Evolutionary conservation across 1,140 invertebrate genomes (phyloP).

Genomic region (Drosophila simulans): DNA sequence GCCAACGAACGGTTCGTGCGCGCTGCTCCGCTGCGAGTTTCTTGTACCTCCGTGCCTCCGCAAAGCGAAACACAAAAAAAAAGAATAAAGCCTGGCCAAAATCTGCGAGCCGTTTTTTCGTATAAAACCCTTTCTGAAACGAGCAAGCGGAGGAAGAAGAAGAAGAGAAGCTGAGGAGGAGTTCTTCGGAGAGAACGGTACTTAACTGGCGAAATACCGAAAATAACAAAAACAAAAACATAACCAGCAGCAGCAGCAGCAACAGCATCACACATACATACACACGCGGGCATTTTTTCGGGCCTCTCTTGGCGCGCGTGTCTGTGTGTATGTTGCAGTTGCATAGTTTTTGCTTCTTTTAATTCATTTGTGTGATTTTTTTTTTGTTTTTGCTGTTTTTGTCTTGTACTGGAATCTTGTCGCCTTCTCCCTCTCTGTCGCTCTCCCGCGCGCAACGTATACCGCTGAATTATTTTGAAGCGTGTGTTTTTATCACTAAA

Average conservation of each 20-base stretch:
- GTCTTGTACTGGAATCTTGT: constrained; percentile 46
- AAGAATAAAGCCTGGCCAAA: constrained; percentile 7
- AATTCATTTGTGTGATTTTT: not conserved
- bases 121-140: not conserved
- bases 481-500: constrained; percentile 31
- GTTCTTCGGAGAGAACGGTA: constrained; percentile 32
- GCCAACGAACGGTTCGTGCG: constrained; percentile 16
- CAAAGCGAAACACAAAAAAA: constrained; percentile 8
- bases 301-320: constrained; percentile 23
- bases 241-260: constrained; percentile 9
- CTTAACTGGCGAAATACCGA: constrained; percentile 8
- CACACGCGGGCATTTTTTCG: constrained; percentile 37
- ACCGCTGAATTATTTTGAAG: constrained; percentile 14
- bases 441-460: constrained; percentile 46
- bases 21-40: constrained; percentile 15
- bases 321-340: constrained; percentile 48
- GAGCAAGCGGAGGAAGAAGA: not conserved
- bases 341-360: constrained; percentile 31
- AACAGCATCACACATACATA: constrained; percentile 42
- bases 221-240: constrained; percentile 27
- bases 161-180: not conserved
- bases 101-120: constrained; percentile 6
- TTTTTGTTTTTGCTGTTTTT: constrained; percentile 31
- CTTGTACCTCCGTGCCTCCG: constrained; percentile 20
- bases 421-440: not conserved